A percentile compares a stretch with the other conserved stretches of the same genome.
phyloP scores from a whole-genome alignment of 2,888 invertebrate species.

The Corythucha ciliata region DNA sequence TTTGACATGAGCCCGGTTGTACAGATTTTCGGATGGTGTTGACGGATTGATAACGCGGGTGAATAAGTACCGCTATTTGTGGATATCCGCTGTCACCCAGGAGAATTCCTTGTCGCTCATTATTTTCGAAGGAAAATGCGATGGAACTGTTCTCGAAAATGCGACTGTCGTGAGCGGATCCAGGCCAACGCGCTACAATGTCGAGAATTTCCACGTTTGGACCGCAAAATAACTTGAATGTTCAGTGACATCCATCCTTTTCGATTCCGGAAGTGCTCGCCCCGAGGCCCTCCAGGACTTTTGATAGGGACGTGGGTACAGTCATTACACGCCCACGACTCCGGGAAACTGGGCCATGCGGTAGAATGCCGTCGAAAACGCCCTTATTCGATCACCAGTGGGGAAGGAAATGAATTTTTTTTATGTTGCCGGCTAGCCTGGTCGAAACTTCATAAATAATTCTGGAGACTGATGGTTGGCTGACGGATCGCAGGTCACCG shows the following conservation, averaged over 20 bases:
- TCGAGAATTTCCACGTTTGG: not conserved
- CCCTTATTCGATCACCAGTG: not conserved
- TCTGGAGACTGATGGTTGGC: not conserved
- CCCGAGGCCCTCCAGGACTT: not conserved
- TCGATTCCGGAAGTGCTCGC: too few relatives aligned
- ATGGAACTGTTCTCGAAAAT: not conserved
- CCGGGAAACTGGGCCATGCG: constrained; percentile 8
- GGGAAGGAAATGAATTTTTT: not conserved
- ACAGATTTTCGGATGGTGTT: too few relatives aligned
- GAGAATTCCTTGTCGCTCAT: not conserved
- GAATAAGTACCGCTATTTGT: not conserved
- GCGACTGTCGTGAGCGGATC: not conserved
- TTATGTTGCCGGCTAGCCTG: not conserved
- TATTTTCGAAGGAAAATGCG: not conserved
- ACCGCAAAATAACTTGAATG: constrained; percentile 9
- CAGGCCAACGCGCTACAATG: constrained; percentile 3
- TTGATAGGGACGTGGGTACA: constrained; percentile 3
- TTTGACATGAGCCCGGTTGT: not conserved
- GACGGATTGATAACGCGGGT: not conserved
- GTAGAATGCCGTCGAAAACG: not conserved
- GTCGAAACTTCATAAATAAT: not conserved
- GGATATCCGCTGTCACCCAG: not conserved
- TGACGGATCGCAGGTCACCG: not conserved
- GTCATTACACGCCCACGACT: too few relatives aligned
- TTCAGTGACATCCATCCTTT: too few relatives aligned